Conservation (phyloP, 2,113 vertebrate genomes). For the Nycticorax nycticorax region DNA sequence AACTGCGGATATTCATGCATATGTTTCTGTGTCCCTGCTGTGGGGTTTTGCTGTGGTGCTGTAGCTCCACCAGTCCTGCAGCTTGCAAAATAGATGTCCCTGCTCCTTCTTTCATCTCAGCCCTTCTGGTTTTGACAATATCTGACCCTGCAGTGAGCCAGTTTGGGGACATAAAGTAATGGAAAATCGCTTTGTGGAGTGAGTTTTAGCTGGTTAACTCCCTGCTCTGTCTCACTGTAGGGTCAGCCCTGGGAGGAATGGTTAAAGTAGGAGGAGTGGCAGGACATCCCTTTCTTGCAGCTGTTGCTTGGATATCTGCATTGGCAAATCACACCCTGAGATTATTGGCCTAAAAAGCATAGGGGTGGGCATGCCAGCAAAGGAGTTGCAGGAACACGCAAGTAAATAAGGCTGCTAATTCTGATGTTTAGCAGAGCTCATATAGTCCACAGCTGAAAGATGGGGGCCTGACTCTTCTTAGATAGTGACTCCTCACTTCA, state of each 20-base stretch:
- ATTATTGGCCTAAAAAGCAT: background rate
- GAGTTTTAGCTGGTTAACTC: background rate
- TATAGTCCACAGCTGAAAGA: background rate
- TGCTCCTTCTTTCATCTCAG: background rate
- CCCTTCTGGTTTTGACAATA: background rate
- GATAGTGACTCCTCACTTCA: background rate
- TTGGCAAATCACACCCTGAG: background rate
- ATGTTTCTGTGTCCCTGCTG: background rate
- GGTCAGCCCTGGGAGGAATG: background rate
- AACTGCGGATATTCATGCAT: background rate
- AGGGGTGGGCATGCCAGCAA: background rate
- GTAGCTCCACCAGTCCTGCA: background rate
- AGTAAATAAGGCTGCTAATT: background rate
- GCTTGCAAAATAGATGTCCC: background rate
- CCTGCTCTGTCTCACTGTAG: background rate
- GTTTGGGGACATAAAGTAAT: background rate
- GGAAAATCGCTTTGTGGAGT: background rate
- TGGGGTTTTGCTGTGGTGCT: background rate
- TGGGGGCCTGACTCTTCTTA: background rate
- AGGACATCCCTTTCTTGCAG: background rate
- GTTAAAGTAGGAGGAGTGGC: background rate
- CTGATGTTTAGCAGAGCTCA: background rate
- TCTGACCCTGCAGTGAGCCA: background rate
- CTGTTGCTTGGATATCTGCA: background rate
- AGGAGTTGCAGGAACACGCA: background rate